Base-by-base conservation (phyloP, 2,888 invertebrate species). In the Achlya flavicornis region DNA sequence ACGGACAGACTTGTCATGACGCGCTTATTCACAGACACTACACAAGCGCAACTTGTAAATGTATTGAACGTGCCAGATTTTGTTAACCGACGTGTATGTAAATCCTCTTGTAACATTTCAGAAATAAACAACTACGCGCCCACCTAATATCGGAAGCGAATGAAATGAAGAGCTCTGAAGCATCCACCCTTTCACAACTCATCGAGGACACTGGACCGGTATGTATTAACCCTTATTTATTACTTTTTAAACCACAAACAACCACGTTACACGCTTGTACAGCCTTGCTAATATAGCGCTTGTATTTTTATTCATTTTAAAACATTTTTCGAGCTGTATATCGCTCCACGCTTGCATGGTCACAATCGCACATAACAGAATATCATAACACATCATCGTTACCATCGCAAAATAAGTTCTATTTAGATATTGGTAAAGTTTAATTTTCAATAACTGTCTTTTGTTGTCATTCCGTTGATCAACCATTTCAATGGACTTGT, bases 91-190 rank as follows among this genome's bases (percentile, higher is more conserved):
- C 26, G 1, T 26, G 2, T 26, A 1, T 35, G 7, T 5, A 35
- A 35, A 35, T 35, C 5, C 7, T 35, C 53, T 53, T 19, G 19
- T 19, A 0, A 3, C 0, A 7, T 80, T 81, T 4, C 87, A 96
- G 96, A 83, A 97, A 97, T 84, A 96, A 96, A 80, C 97, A 97
- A 85, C 94, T 97, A 66, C 95, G 96, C 66, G 96, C 96, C 35
- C 96, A 96, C 84, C 90, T 97, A 72, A 95, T 96, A 81, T 95
- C 96, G 3, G 96, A 96, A 75, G 95, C 96, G 66, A 95, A 95
- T 72, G 96, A 97, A 63, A 84, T 92, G 81, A 93, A 94, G 69
- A 90, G 89, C 74, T 83, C 92, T 8, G 95, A 95, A 58, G 87
- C 93, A 65, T 90, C 95, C 66, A 88, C 94, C 35, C 89, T 95